A percentile compares a stretch with the other conserved stretches of the same genome.
Evolutionary conservation across 2,888 invertebrate species (phyloP).

Genomic region (Euzetes globulus): DNA sequence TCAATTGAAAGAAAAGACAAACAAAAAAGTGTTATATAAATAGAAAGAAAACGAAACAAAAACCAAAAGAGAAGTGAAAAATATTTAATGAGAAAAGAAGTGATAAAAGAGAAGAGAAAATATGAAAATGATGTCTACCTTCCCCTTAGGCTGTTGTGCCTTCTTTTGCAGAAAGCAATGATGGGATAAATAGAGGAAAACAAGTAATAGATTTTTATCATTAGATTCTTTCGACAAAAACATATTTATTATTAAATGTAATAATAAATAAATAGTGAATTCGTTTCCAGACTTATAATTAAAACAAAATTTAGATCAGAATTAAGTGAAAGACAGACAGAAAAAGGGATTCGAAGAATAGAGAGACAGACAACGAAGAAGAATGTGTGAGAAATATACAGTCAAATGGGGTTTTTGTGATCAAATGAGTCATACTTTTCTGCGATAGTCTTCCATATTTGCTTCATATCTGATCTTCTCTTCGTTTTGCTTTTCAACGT

Average conservation of each 20-base stretch:
- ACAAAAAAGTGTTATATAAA: neutral
- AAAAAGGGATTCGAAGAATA: neutral
- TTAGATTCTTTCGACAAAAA: neutral
- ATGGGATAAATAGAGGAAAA: neutral
- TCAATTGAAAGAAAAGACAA: too few species aligned
- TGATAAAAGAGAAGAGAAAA: neutral
- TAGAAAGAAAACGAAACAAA: neutral
- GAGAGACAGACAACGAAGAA: neutral
- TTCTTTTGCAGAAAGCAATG: conserved; percentile 16
- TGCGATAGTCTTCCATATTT: conserved; percentile 46
- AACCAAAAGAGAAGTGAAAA: neutral
- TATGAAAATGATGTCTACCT: conserved; percentile 24
- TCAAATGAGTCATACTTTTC: conserved; percentile 37
- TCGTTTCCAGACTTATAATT: neutral
- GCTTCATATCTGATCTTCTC: conserved; percentile 47
- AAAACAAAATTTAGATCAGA: neutral
- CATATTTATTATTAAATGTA: neutral
- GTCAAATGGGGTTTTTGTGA: neutral
- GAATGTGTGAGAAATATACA: neutral
- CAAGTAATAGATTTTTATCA: conserved; percentile 19
- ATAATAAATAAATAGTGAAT: neutral
- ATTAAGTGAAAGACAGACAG: neutral
- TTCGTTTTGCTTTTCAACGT: conserved; percentile 43
- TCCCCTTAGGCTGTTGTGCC: conserved; percentile 29
- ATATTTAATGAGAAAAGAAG: neutral